phyloP scores from a whole-genome alignment of 2,888 invertebrate species.

The Drosophila anceps region DNA sequence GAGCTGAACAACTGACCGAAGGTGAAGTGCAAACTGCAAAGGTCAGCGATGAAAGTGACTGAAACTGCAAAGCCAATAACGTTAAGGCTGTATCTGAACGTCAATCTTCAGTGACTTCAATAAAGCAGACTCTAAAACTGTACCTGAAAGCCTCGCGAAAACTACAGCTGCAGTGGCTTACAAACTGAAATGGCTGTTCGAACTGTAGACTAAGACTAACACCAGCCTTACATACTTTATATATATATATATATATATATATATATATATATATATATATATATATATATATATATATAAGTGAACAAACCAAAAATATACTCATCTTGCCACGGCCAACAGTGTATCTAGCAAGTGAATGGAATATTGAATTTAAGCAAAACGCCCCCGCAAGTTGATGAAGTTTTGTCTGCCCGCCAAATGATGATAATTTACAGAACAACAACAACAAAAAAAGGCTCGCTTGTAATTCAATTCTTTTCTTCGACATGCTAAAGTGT shows the following conservation, averaged over 20 bases:
- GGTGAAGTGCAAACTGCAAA: too few relatives aligned
- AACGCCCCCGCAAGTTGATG: constrained; percentile 23
- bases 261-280: too few relatives aligned
- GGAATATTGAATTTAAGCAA: constrained; percentile 30
- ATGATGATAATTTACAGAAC: constrained; percentile 37
- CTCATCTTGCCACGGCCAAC: background rate
- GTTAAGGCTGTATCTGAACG: background rate
- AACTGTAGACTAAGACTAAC: too few relatives aligned
- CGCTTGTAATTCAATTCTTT: constrained; percentile 17
- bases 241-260: too few relatives aligned
- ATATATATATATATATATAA: too few relatives aligned
- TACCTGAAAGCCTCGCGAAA: background rate
- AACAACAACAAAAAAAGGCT: background rate
- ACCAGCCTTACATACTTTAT: too few relatives aligned
- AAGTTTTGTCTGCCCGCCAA: constrained; percentile 21
- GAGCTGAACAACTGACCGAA: too few relatives aligned
- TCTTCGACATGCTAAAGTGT: constrained; percentile 1
- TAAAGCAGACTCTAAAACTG: background rate
- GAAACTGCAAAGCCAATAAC: background rate
- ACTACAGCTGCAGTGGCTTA: background rate
- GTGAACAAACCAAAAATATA: too few relatives aligned
- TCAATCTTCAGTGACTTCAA: too few relatives aligned
- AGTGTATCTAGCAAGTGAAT: background rate
- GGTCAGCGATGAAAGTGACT: background rate
- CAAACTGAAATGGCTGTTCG: background rate